Base-by-base conservation (phyloP, 2,888 invertebrate species). In the Andrena minutula region DNA sequence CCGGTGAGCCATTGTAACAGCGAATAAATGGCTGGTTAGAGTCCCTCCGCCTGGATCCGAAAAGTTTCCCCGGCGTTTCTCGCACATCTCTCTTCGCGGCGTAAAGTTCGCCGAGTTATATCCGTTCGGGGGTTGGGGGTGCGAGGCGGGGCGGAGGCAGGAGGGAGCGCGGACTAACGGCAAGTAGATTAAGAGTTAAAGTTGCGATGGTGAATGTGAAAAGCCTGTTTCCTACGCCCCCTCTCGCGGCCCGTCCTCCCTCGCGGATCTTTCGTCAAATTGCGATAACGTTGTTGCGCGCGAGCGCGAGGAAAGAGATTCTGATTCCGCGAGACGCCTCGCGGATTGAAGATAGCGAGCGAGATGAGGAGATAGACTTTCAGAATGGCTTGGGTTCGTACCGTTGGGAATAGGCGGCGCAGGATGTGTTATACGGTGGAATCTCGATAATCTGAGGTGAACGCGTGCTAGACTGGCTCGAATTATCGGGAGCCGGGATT, bases 101-200 rank as follows among this genome's bases (percentile, higher is more conserved):
- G 30, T 28, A n/a, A 47, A 66, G 35, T 73, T 73, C 20, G 16
- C 49, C 12, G 12, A 69, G 51, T 63, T 71, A 53, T 75, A 75
- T 32, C 35, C 51, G 56, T 26, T 16, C 12, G 41, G 41, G 41
- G 41, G 41, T 41, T 41, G 16, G 41, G 4, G 4, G 12, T 5
- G 41, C 4, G 26, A 2, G 41, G 41, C 41, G 28, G 10, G 2
- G 2, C 26, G 26, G 23, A 8, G n/a, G 28, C 56, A 16, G 61
- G 20, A 1, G 1, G 47, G 26, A 16, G 35, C 8, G 20, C 49
- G 8, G 16, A 26, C 35, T 69, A 71, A 70, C 61, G 61, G 23
- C 53, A 53, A 41, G 28, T 30, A 53, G 75, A 63, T 63, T 75
- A 71, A 75, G 71, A 71, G 61, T 71, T 61, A 35, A 75, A 71